phyloP scores from a whole-genome alignment of 1,140 invertebrate genomes.

The Megathymus violae region DNA sequence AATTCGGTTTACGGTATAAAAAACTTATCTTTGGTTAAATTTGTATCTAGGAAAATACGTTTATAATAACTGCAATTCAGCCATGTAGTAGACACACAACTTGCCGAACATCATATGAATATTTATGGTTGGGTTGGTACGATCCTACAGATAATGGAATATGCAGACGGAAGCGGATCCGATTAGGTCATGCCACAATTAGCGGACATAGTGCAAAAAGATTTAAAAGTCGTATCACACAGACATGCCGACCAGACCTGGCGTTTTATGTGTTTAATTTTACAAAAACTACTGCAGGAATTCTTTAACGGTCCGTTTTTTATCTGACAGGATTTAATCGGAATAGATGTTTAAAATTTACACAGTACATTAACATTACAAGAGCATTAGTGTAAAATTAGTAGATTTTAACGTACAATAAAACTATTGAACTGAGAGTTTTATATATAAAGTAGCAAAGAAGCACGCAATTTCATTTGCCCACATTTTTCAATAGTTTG shows the following conservation, averaged over 20 bases:
- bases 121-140: constrained; percentile 67
- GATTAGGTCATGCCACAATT: constrained; percentile 71
- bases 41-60: constrained; percentile 40
- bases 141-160: constrained; percentile 78
- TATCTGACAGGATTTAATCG: too few species aligned
- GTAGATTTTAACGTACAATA: too few species aligned
- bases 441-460: too few species aligned
- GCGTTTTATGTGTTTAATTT: constrained; percentile 2
- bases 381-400: too few species aligned
- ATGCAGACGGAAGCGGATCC: constrained; percentile 73
- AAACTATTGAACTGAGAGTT: too few species aligned
- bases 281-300: neutral
- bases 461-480: too few species aligned
- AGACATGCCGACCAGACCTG: constrained; percentile 5
- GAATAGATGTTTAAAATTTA: too few species aligned
- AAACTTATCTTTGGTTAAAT: constrained; percentile 16
- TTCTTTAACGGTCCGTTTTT: neutral
- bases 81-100: constrained; percentile 47
- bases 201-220: constrained; percentile 40
- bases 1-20: constrained; percentile 32
- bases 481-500: too few species aligned
- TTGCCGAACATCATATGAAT: constrained; percentile 68
- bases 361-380: too few species aligned
- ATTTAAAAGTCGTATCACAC: constrained; percentile 16
- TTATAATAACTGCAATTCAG: constrained; percentile 50